Conservation (phyloP, 2,797 vertebrate genomes). For the Karalla daura region DNA sequence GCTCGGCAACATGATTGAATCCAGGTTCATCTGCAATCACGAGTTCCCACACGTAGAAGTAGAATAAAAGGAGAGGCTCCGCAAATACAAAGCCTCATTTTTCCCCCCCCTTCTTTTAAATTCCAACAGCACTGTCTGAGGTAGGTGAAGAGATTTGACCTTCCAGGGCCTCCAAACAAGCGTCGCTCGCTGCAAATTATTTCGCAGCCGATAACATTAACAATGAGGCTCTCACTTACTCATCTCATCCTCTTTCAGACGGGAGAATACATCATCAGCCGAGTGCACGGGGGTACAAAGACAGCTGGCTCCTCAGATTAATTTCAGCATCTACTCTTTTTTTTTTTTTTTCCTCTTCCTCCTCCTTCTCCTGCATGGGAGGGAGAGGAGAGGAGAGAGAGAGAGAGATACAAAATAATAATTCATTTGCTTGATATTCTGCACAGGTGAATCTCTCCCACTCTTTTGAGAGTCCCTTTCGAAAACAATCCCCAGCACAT, state of each 20-base stretch:
- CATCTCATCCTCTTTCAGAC: slow-evolving; percentile 57
- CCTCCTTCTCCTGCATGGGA: too few relatives aligned
- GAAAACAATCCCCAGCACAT: slow-evolving; percentile 38
- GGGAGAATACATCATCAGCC: slow-evolving; percentile 69
- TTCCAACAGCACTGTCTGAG: slow-evolving; percentile 1
- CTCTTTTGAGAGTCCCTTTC: slow-evolving; percentile 27
- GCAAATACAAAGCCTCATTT: background rate
- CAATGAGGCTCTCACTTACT: slow-evolving; percentile 50
- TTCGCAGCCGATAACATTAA: slow-evolving; percentile 44
- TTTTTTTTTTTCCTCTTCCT: slow-evolving; percentile 47
- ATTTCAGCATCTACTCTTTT: slow-evolving; percentile 63
- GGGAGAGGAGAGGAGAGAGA: too few relatives aligned
- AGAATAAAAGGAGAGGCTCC: background rate
- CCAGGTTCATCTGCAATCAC: background rate
- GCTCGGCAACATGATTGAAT: too few relatives aligned
- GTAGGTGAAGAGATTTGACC: slow-evolving; percentile 36
- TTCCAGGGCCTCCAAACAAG: slow-evolving; percentile 21
- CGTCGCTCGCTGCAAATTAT: slow-evolving; percentile 24
- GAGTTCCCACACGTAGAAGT: background rate
- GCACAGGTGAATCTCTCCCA: slow-evolving; percentile 45
- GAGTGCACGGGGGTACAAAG: slow-evolving; percentile 71
- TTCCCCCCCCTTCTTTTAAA: background rate
- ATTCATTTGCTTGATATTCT: slow-evolving; percentile 72
- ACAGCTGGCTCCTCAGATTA: slow-evolving; percentile 72
- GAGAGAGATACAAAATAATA: too few relatives aligned